Percentiles rank a stretch among this genome's conserved stretches.
phyloP scores from a whole-genome alignment of 2,888 invertebrate species.

The Branchipolynoe longqiensis region DNA sequence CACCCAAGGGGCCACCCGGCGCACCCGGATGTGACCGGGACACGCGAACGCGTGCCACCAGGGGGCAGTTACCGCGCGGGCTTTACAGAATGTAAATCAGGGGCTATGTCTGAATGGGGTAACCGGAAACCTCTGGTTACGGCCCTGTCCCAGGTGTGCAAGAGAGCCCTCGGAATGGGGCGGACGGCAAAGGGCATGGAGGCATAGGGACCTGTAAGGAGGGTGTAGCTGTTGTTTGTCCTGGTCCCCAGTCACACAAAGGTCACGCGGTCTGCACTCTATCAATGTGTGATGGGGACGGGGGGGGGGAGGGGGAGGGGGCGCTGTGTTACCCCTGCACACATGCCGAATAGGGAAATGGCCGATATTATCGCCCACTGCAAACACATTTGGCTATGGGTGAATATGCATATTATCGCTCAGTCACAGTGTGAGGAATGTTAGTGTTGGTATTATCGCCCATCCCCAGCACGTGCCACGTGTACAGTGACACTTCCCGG shows the following conservation, averaged over 20 bases:
- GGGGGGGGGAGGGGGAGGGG: too few relatives aligned
- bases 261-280: neutral
- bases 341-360: neutral
- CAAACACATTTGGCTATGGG: neutral
- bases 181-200: conserved; percentile 6
- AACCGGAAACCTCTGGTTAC: neutral
- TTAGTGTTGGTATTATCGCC: too few relatives aligned
- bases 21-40: neutral
- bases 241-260: neutral
- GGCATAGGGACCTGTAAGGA: neutral
- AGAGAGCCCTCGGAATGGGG: neutral
- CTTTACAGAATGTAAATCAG: conserved; percentile 44
- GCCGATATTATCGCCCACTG: conserved; percentile 6
- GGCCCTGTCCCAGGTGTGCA: neutral
- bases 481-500: too few relatives aligned
- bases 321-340: neutral
- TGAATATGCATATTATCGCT: conserved; percentile 1
- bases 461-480: too few relatives aligned
- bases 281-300: neutral
- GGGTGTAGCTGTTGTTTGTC: neutral
- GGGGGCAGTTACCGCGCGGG: neutral
- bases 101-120: neutral
- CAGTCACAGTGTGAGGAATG: neutral
- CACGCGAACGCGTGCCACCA: conserved; percentile 14
- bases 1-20: neutral